Evolutionary conservation across 53 echinoderm and acorn worm genomes (phyloP).

Genomic region (Astropecten irregularis): DNA sequence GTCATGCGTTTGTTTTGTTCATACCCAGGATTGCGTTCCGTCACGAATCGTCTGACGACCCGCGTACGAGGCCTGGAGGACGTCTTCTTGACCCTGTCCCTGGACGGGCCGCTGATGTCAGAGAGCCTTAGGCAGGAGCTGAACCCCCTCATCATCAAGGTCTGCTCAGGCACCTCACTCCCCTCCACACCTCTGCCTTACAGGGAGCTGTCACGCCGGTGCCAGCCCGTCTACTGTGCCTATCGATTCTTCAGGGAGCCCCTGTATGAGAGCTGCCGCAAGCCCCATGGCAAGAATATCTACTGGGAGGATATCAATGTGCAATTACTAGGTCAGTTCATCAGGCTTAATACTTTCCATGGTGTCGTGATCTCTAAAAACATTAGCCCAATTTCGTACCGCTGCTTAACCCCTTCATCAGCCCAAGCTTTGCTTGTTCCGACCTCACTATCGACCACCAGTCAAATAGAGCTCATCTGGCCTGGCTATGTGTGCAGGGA

Average conservation of each 20-base stretch:
- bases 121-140: slow-evolving; percentile 74
- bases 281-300: slow-evolving; percentile 71
- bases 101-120: slow-evolving; percentile 95
- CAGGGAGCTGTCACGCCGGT: slow-evolving; percentile 70
- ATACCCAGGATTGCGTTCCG: slow-evolving; percentile 74
- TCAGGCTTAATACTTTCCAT: not conserved
- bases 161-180: slow-evolving; percentile 72
- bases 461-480: too few species aligned
- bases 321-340: slow-evolving; percentile 81
- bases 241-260: slow-evolving; percentile 85
- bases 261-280: slow-evolving; percentile 68
- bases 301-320: slow-evolving; percentile 99
- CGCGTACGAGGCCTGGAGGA: slow-evolving; percentile 87
- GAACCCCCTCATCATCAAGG: slow-evolving; percentile 93
- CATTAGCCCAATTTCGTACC: not conserved
- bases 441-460: too few species aligned
- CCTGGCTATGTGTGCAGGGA: too few species aligned
- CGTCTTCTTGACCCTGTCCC: slow-evolving; percentile 94
- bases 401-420: too few species aligned
- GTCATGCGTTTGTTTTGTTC: too few species aligned
- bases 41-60: slow-evolving; percentile 84
- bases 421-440: too few species aligned
- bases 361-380: not conserved
- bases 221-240: slow-evolving; percentile 76
- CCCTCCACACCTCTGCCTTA: slow-evolving; percentile 76